phyloP scores from a whole-genome alignment of 2,113 vertebrate species.

The Salvelinus alpinus region DNA sequence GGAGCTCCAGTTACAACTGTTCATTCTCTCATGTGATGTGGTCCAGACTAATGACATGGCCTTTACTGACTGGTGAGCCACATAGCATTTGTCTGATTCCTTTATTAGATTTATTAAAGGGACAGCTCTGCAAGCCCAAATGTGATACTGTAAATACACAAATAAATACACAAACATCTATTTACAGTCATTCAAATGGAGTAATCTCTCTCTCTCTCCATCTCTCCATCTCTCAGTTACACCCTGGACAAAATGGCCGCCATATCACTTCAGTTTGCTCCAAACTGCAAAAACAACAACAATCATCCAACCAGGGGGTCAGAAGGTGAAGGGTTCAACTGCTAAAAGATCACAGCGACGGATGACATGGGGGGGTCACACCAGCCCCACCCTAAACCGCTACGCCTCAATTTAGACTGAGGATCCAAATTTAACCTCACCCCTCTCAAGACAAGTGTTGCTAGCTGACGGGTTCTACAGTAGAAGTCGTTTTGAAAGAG shows the following conservation, averaged over 20 bases:
- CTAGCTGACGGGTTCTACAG: not conserved
- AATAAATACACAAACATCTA: not conserved
- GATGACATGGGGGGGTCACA: conserved; percentile 8
- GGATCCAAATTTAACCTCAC: conserved; percentile 29
- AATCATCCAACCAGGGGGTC: not conserved
- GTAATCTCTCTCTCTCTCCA: no score
- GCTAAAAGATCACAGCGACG: conserved; percentile 16
- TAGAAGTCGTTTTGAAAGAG: not conserved
- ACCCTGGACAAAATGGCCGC: not conserved
- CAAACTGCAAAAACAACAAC: conserved; percentile 16
- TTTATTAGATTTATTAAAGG: no score
- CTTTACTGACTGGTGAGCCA: no score
- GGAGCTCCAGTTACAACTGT: no score
- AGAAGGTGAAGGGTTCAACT: conserved; percentile 4
- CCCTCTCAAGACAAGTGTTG: conserved; percentile 7
- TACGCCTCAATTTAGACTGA: conserved; percentile 29
- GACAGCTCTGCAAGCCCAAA: no score
- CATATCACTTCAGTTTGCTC: not conserved
- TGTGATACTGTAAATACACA: not conserved
- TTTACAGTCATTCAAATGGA: not conserved
- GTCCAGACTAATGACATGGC: no score
- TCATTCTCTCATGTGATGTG: no score
- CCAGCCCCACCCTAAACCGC: not conserved
- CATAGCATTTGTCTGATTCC: no score
- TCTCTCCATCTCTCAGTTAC: not conserved